A percentile compares a stretch with the other conserved stretches of the same genome.
Conservation (phyloP, 2,888 invertebrate species). For the Dromius quadrimaculatus region DNA sequence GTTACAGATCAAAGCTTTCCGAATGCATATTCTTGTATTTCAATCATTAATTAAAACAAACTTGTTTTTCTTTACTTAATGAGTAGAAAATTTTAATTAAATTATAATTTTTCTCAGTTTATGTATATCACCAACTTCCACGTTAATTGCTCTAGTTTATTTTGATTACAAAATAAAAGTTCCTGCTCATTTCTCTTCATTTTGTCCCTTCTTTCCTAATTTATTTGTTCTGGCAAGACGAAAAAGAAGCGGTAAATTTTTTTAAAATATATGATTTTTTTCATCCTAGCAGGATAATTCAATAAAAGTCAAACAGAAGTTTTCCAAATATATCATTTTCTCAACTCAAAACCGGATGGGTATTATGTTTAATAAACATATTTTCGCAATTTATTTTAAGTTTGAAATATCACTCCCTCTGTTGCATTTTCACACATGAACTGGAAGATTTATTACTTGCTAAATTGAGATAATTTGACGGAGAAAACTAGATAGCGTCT, state of each 20-base stretch:
- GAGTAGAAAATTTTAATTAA: slow-evolving; percentile 32
- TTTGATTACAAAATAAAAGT: slow-evolving; percentile 22
- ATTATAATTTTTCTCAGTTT: slow-evolving; percentile 9
- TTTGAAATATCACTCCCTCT: too few relatives aligned
- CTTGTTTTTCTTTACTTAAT: slow-evolving; percentile 6
- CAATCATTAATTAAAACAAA: slow-evolving; percentile 30
- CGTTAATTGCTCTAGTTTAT: slow-evolving; percentile 11
- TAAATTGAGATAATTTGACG: slow-evolving; percentile 43
- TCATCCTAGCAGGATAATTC: slow-evolving; percentile 1
- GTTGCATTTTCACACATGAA: too few relatives aligned
- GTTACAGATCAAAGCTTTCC: slow-evolving; percentile 6
- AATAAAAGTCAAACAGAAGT: neutral
- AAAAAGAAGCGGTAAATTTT: neutral
- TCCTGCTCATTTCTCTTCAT: slow-evolving; percentile 15
- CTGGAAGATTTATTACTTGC: slow-evolving; percentile 26
- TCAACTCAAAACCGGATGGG: too few relatives aligned
- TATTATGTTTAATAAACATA: too few relatives aligned
- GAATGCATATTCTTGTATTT: slow-evolving; percentile 21
- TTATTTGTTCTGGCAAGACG: slow-evolving; percentile 9
- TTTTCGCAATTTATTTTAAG: too few relatives aligned
- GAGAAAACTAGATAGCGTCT: slow-evolving; percentile 26
- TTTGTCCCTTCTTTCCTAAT: slow-evolving; percentile 25
- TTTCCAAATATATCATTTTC: too few relatives aligned
- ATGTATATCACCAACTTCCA: neutral
- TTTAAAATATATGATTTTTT: too few relatives aligned